Evolutionary conservation across 2,113 vertebrate species (phyloP).

Genomic region (Pyxicephalus adspersus): DNA sequence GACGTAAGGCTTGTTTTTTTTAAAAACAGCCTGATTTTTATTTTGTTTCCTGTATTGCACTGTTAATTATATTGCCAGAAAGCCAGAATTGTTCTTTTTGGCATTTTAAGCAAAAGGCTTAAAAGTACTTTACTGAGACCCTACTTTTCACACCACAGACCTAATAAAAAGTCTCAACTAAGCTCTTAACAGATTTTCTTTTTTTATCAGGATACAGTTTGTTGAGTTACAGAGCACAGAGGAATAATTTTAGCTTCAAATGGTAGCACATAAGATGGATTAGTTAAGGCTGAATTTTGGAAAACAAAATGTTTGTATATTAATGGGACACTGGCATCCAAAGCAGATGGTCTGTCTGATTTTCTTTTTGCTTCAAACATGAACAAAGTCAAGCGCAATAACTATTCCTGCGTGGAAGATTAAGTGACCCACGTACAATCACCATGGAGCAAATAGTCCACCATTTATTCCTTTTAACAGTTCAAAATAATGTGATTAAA

Average conservation of each 20-base stretch:
- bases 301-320: slow-evolving; percentile 49
- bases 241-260: slow-evolving; percentile 50
- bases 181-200: slow-evolving; percentile 35
- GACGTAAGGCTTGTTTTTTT: neutral
- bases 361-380: slow-evolving; percentile 36
- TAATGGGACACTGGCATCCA: slow-evolving; percentile 43
- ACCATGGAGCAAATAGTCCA: neutral
- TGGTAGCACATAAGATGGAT: slow-evolving; percentile 51
- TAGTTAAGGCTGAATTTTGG: slow-evolving; percentile 51
- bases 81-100: too few relatives aligned
- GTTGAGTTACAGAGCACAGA: slow-evolving; percentile 48
- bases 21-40: too few relatives aligned
- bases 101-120: too few relatives aligned
- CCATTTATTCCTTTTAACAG: too few relatives aligned
- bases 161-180: slow-evolving; percentile 20
- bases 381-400: slow-evolving; percentile 46
- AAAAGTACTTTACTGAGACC: neutral
- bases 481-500: too few relatives aligned
- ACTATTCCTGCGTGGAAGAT: slow-evolving; percentile 24
- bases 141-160: neutral
- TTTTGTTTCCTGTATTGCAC: too few relatives aligned
- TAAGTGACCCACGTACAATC: neutral
- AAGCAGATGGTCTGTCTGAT: slow-evolving; percentile 48
- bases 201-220: slow-evolving; percentile 44
- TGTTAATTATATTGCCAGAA: too few relatives aligned